These are phyloP conservation scores for Danionella dracula DNA, from an alignment of 2,797 vertebrate genomes.

Conservation along the genomic window DNA sequence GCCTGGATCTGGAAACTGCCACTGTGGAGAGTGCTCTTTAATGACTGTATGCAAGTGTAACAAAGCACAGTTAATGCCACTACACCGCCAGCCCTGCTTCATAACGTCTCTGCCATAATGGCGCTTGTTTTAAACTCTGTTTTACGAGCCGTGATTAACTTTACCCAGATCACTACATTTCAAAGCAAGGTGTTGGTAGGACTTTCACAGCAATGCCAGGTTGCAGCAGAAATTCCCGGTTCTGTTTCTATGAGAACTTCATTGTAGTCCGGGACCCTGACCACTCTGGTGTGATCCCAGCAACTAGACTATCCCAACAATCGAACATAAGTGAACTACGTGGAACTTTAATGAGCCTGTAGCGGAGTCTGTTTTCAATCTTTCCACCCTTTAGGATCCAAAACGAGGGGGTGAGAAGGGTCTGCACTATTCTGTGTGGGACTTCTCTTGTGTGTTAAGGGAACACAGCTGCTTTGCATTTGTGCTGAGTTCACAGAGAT, in stretches of 20 bases:
- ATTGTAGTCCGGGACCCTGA: neutral
- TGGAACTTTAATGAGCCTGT: constrained; percentile 11
- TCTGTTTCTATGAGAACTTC: neutral
- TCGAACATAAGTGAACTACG: constrained; percentile 3
- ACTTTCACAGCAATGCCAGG: neutral
- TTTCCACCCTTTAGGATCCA: neutral
- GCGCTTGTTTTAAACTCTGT: constrained; percentile 21
- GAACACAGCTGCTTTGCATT: constrained; percentile 37
- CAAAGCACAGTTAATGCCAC: constrained; percentile 35
- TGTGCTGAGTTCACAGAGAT: constrained; percentile 17
- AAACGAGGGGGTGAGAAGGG: neutral
- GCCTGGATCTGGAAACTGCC: neutral
- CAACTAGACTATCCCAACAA: neutral
- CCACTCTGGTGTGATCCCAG: neutral
- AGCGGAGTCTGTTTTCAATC: constrained; percentile 8
- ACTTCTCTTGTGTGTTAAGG: constrained; percentile 25
- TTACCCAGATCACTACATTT: constrained; percentile 3
- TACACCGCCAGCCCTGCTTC: constrained; percentile 17
- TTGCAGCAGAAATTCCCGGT: neutral
- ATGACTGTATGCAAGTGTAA: constrained; percentile 37
- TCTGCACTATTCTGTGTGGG: constrained; percentile 19
- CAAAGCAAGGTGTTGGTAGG: neutral
- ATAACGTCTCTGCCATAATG: constrained; percentile 23
- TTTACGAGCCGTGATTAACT: constrained; percentile 37
- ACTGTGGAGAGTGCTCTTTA: constrained; percentile 30